Percentiles rank a stretch among this genome's conserved stretches.
phyloP scores from a whole-genome alignment of 2,888 invertebrate species.

The Drosophila phalerata region DNA sequence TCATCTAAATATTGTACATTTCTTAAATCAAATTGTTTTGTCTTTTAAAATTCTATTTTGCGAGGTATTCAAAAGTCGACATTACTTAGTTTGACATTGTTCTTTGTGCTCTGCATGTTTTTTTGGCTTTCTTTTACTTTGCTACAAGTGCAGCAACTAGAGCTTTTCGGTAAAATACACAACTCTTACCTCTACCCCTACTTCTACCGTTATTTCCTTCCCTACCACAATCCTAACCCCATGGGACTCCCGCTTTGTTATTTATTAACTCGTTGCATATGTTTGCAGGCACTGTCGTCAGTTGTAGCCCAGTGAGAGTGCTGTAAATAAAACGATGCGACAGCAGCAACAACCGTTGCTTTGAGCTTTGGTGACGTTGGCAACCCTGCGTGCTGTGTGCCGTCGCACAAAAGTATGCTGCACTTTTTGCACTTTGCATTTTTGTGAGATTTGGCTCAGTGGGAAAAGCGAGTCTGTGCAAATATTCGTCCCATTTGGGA shows the following conservation, averaged over 20 bases:
- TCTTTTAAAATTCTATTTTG: neutral
- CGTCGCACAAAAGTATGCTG: slow-evolving; percentile 62
- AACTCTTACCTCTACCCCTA: neutral
- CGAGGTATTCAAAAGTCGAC: neutral
- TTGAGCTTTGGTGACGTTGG: slow-evolving; percentile 64
- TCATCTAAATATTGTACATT: too few species aligned
- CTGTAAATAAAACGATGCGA: slow-evolving; percentile 68
- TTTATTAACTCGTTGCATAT: slow-evolving; percentile 81
- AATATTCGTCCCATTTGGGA: slow-evolving; percentile 58
- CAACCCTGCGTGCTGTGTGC: slow-evolving; percentile 42
- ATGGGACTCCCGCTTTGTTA: slow-evolving; percentile 42
- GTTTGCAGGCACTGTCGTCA: slow-evolving; percentile 69
- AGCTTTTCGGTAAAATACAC: slow-evolving; percentile 46
- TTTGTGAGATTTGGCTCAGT: slow-evolving; percentile 56
- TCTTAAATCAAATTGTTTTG: neutral
- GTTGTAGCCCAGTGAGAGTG: slow-evolving; percentile 37
- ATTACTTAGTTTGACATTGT: too few species aligned
- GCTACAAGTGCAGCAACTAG: slow-evolving; percentile 53
- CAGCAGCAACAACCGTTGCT: slow-evolving; percentile 45
- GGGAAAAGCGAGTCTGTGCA: slow-evolving; percentile 31
- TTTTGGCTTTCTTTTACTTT: slow-evolving; percentile 29
- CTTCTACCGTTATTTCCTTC: neutral
- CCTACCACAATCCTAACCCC: slow-evolving; percentile 1
- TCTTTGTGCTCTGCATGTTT: slow-evolving; percentile 4
- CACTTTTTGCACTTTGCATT: slow-evolving; percentile 69